Conservation (phyloP, 1,140 invertebrate genomes). For the fruit fly (Drosophila melanogaster) region Release_6_plus_ISO1_MT NC_004354.4:17148001-17148500, state of each 20-base stretch:
- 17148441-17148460: fast-evolving
- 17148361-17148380: background rate
- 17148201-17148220: constrained; percentile 83
- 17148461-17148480: no score
- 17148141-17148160: constrained; percentile 25
- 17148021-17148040: constrained; percentile 42
- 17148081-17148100: constrained; percentile 3
- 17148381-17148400: background rate
- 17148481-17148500: background rate
- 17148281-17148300: constrained; percentile 51
- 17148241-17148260: constrained; percentile 85
- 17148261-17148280: constrained; percentile 80
- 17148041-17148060: constrained; percentile 74
- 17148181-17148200: constrained; percentile 56
- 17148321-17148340: constrained; percentile 53
- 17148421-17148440: fast-evolving
- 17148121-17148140: constrained; percentile 13
- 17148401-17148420: background rate
- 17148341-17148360: constrained; percentile 9
- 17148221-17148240: constrained; percentile 81
- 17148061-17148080: constrained; percentile 18
- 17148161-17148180: constrained; percentile 41
- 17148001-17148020: constrained; percentile 26
- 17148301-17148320: constrained; percentile 57
- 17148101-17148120: constrained; percentile 39